Percentiles rank a stretch among this genome's conserved stretches.
These are phyloP conservation scores for Archegozetes longisetosus DNA, from an alignment of 1,140 invertebrate species.

Conservation along the genomic window DNA sequence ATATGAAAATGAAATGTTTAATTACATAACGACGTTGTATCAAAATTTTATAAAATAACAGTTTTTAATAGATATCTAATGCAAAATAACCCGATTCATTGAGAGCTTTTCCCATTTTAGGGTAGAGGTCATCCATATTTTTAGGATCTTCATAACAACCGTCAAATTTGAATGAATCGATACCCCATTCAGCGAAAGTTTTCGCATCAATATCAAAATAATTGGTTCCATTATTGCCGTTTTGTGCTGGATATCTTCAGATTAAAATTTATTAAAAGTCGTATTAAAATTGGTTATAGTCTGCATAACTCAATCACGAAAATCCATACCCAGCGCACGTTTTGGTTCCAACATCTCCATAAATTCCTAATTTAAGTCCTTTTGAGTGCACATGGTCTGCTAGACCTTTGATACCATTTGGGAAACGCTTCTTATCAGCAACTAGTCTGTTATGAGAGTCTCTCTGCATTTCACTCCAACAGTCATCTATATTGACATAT, in stretches of 20 bases:
- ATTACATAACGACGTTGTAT: background rate
- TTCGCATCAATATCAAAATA: conserved; percentile 37
- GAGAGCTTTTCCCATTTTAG: conserved; percentile 27
- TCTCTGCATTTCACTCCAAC: conserved; percentile 71
- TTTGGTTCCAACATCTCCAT: conserved; percentile 38
- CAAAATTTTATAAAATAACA: background rate
- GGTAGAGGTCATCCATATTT: conserved; percentile 27
- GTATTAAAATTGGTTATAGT: conserved; percentile 18
- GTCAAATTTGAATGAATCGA: conserved; percentile 44
- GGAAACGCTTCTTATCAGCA: conserved; percentile 69
- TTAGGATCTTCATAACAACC: conserved; percentile 36
- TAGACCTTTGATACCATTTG: conserved; percentile 73
- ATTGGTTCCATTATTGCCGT: conserved; percentile 24
- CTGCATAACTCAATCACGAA: conserved; percentile 33
- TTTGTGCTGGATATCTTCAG: conserved; percentile 34
- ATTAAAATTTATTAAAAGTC: background rate
- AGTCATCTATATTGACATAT: conserved; percentile 89
- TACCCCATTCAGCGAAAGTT: conserved; percentile 42
- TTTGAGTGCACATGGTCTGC: conserved; percentile 40
- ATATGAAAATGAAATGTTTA: background rate
- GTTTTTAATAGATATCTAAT: background rate
- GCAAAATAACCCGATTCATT: conserved; percentile 27
- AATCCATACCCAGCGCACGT: conserved; percentile 38
- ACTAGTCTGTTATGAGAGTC: conserved; percentile 51
- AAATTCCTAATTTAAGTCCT: conserved; percentile 42